Percentiles rank a stretch among this genome's conserved stretches.
Conservation (phyloP, 2,888 invertebrate species). For the Drosophila testacea region DNA sequence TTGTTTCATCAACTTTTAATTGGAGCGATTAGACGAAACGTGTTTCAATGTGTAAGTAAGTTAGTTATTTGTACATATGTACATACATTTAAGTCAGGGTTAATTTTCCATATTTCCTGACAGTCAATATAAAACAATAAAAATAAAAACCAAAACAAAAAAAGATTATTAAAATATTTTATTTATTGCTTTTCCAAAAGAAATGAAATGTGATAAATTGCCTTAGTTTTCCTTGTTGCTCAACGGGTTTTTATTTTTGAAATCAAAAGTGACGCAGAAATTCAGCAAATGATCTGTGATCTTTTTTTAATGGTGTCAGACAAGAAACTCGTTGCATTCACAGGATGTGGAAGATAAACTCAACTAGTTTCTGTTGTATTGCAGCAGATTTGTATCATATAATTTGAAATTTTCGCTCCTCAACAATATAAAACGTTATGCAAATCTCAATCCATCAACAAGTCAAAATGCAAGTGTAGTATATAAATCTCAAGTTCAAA, state of each 20-base stretch:
- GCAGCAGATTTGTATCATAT: constrained; percentile 3
- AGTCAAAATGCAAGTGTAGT: neutral
- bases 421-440: constrained; percentile 10
- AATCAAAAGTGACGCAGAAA: constrained; percentile 6
- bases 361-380: constrained; percentile 5
- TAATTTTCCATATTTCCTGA: constrained; percentile 25
- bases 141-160: constrained; percentile 4
- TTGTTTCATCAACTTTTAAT: constrained; percentile 45
- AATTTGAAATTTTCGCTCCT: neutral
- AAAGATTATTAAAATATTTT: constrained; percentile 2
- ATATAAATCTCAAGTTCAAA: constrained; percentile 15
- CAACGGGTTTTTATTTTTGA: constrained; percentile 16
- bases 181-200: neutral
- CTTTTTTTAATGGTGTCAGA: neutral
- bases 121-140: neutral
- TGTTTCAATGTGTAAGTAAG: constrained; percentile 31
- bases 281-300: constrained; percentile 1
- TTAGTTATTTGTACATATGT: neutral
- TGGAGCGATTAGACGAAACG: constrained; percentile 48
- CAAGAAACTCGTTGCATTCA: constrained; percentile 28
- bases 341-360: constrained; percentile 40
- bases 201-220: constrained; percentile 8
- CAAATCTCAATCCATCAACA: constrained; percentile 8
- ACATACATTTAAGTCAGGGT: constrained; percentile 10
- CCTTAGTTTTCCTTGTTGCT: constrained; percentile 7